phyloP scores from a whole-genome alignment of 2,888 invertebrate genomes.

The Phytoseiulus persimilis region DNA sequence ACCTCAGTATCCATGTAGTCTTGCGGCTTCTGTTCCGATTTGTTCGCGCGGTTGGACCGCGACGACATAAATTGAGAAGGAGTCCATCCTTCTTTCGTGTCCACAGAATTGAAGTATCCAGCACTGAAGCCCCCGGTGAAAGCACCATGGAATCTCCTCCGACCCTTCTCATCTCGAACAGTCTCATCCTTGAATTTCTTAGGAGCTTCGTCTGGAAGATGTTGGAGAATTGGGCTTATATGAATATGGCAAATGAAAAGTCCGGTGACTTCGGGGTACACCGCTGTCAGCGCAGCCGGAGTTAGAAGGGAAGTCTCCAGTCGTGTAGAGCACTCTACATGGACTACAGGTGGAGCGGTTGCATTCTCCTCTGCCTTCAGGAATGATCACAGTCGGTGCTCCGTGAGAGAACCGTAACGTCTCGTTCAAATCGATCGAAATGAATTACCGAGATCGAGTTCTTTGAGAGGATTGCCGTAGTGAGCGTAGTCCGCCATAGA shows the following conservation, averaged over 20 bases:
- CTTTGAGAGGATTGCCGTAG: constrained; percentile 73
- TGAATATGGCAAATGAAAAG: neutral
- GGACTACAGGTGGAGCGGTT: too few relatives aligned
- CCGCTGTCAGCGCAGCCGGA: too few relatives aligned
- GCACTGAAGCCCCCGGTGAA: constrained; percentile 98
- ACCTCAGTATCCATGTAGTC: constrained; percentile 97
- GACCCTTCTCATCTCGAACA: constrained; percentile 77
- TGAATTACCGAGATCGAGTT: constrained; percentile 69
- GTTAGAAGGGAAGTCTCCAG: too few relatives aligned
- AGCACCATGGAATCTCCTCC: constrained; percentile 90
- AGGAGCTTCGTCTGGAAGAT: constrained; percentile 68
- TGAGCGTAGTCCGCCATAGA: constrained; percentile 57
- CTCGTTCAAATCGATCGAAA: neutral
- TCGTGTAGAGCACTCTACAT: too few relatives aligned
- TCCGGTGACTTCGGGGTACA: constrained; percentile 11
- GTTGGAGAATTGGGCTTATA: neutral
- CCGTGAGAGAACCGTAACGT: neutral
- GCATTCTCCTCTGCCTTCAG: too few relatives aligned
- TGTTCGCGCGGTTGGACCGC: constrained; percentile 60
- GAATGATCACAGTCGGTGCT: neutral
- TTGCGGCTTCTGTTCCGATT: constrained; percentile 63
- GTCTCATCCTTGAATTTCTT: constrained; percentile 74
- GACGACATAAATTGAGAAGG: constrained; percentile 86
- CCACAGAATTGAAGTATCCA: constrained; percentile 93
- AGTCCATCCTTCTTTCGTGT: constrained; percentile 79